Conservation (phyloP, 1,140 invertebrate genomes). For the Oncopodura yosiiana region DNA sequence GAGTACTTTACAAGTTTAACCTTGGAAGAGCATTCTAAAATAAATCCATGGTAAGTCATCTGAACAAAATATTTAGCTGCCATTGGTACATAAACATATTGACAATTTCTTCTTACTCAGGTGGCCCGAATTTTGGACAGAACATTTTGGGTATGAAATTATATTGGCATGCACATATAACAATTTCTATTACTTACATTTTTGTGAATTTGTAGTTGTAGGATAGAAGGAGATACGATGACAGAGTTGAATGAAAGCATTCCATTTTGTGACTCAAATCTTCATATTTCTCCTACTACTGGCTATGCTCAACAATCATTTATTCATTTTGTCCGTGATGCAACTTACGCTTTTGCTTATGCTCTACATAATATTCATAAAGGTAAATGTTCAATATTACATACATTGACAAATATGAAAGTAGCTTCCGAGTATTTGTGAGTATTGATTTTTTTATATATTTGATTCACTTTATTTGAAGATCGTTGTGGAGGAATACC, state of each 20-base stretch:
- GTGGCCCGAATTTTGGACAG: constrained; percentile 58
- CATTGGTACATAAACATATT: too few species aligned
- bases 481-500: constrained; percentile 38
- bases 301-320: constrained; percentile 44
- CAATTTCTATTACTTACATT: not conserved
- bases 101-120: too few species aligned
- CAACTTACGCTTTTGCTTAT: constrained; percentile 48
- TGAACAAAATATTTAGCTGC: too few species aligned
- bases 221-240: not conserved
- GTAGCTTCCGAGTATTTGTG: too few species aligned
- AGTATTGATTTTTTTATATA: not conserved
- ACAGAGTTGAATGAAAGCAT: constrained; percentile 22
- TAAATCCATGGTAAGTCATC: constrained; percentile 52
- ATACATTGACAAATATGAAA: too few species aligned
- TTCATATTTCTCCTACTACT: constrained; percentile 17
- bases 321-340: constrained; percentile 49
- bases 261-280: constrained; percentile 16
- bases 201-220: constrained; percentile 14
- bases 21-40: constrained; percentile 36
- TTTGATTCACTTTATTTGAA: not conserved
- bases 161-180: not conserved
- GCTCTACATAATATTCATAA: constrained; percentile 45
- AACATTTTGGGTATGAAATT: constrained; percentile 45
- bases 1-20: constrained; percentile 45
- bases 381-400: too few species aligned